phyloP scores from a whole-genome alignment of 30 jellyfish, hydroid and myxozoan species.

The Morbakka virulenta region DNA sequence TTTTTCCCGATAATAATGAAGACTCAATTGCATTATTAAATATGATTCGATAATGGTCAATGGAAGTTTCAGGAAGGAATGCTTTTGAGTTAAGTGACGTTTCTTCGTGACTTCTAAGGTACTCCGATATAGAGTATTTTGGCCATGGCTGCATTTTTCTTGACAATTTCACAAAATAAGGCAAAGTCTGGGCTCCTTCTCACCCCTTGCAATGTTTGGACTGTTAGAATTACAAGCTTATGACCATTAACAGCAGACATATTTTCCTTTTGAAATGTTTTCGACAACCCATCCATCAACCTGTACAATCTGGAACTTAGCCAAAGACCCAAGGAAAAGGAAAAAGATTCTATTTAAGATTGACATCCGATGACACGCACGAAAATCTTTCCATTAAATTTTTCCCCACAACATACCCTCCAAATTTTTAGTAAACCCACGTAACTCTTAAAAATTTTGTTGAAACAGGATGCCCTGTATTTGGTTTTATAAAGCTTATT shows the following conservation, averaged over 20 bases:
- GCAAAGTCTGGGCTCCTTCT: background rate
- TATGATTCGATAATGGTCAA: constrained; percentile 20
- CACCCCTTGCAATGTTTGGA: background rate
- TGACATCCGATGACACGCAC: background rate
- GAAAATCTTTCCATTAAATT: too few relatives aligned
- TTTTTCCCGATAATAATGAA: background rate
- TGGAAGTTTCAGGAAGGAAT: constrained; percentile 38
- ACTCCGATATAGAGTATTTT: background rate
- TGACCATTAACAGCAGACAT: background rate
- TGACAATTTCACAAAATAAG: background rate
- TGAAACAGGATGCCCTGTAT: background rate
- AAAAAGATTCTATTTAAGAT: background rate
- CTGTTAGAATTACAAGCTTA: background rate
- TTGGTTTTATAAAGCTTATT: too few relatives aligned
- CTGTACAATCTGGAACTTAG: background rate
- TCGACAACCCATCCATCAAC: background rate
- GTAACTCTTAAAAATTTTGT: background rate
- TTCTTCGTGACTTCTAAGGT: constrained; percentile 1
- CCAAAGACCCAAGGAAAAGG: background rate
- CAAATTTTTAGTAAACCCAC: background rate
- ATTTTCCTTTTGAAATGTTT: constrained; percentile 1
- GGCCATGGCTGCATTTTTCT: background rate
- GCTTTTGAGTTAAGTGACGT: background rate
- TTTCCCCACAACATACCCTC: background rate
- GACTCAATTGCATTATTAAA: constrained; percentile 20